phyloP scores from a whole-genome alignment of 2,113 vertebrate genomes.

The Nothobranchius furzeri region DNA sequence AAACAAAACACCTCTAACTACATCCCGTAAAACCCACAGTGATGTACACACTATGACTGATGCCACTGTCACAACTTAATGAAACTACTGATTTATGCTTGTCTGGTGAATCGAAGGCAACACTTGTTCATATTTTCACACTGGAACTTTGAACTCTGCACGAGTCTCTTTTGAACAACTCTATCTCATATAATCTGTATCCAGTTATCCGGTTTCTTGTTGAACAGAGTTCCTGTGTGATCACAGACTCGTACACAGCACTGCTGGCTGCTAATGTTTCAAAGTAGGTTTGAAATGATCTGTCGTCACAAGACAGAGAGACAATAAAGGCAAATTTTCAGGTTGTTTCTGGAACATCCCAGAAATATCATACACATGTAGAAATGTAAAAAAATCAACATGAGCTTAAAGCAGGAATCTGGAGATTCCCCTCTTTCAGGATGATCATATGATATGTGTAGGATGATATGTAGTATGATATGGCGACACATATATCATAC shows the following conservation, averaged over 20 bases:
- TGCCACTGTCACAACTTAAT: not conserved
- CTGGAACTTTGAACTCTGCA: slow-evolving; percentile 31
- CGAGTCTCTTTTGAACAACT: slow-evolving; percentile 6
- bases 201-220: slow-evolving; percentile 44
- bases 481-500: no score
- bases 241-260: slow-evolving; percentile 57
- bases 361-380: slow-evolving; percentile 21
- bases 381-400: slow-evolving; percentile 1
- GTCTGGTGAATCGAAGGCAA: slow-evolving; percentile 8
- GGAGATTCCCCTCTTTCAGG: no score
- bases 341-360: slow-evolving; percentile 58
- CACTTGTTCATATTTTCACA: slow-evolving; percentile 56
- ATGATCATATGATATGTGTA: no score
- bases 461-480: no score
- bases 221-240: slow-evolving; percentile 68
- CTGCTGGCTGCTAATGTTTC: slow-evolving; percentile 65
- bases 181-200: slow-evolving; percentile 55
- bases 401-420: not conserved
- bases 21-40: no score
- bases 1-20: no score
- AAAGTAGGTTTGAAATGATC: slow-evolving; percentile 68
- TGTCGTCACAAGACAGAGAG: slow-evolving; percentile 58
- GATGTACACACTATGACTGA: no score
- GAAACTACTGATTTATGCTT: not conserved
- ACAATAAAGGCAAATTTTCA: slow-evolving; percentile 61